A percentile compares a stretch with the other conserved stretches of the same genome.
phyloP scores from a whole-genome alignment of 2,888 invertebrate genomes.

The Holacanthella duospinosa region DNA sequence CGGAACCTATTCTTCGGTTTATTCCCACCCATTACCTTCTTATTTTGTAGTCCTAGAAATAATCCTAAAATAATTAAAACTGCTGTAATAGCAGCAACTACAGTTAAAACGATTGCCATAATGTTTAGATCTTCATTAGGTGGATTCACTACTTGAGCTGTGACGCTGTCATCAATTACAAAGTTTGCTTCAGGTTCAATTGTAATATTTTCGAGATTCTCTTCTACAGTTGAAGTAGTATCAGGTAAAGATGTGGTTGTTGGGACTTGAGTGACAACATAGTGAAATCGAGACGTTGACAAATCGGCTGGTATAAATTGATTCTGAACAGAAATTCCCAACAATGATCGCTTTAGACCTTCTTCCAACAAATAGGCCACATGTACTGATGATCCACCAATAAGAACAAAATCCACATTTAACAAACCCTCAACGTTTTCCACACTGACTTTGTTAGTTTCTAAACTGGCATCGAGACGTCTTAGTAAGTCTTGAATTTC shows the following conservation, averaged over 20 bases:
- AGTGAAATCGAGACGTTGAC: constrained; percentile 25
- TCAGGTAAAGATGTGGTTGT: neutral
- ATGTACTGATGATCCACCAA: constrained; percentile 64
- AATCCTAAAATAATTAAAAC: constrained; percentile 31
- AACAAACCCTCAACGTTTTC: constrained; percentile 46
- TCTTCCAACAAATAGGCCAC: constrained; percentile 68
- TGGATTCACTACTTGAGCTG: constrained; percentile 22
- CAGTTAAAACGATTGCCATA: constrained; percentile 27
- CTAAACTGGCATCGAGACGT: constrained; percentile 20
- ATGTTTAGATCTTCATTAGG: constrained; percentile 27
- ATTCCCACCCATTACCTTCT: constrained; percentile 12
- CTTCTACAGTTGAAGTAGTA: constrained; percentile 6
- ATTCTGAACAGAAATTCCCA: constrained; percentile 26
- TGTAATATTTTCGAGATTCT: constrained; percentile 14
- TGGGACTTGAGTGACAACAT: constrained; percentile 11
- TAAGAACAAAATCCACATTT: constrained; percentile 49
- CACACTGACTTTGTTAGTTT: constrained; percentile 42
- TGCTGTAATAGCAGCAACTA: constrained; percentile 33
- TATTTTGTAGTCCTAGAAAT: constrained; percentile 36
- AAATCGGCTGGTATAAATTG: constrained; percentile 24
- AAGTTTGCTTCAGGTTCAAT: constrained; percentile 17
- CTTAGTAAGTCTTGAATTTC: constrained; percentile 31
- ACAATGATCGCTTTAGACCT: constrained; percentile 29
- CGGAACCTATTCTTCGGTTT: constrained; percentile 16
- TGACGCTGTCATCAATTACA: constrained; percentile 16